Percentiles rank a stretch among this genome's conserved stretches.
phyloP scores from a whole-genome alignment of 2,797 vertebrate species.

The Tapera naevia region DNA sequence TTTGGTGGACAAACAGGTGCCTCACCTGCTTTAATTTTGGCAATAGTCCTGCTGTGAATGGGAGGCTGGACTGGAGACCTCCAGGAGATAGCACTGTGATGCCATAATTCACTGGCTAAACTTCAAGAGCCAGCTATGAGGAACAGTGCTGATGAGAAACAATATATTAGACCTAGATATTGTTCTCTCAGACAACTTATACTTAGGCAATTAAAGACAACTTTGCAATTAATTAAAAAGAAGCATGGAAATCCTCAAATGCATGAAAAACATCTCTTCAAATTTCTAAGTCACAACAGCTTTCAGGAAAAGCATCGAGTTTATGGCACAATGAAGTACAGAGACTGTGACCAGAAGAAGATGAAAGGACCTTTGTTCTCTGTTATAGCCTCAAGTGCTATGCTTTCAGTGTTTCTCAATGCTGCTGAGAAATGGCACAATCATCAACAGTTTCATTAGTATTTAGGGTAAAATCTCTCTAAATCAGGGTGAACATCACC shows the following conservation, averaged over 20 bases:
- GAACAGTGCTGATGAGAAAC: neutral
- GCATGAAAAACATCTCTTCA: neutral
- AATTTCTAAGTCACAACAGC: neutral
- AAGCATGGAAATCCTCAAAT: neutral
- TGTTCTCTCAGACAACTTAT: neutral
- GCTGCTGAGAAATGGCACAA: neutral
- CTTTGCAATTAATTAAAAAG: neutral
- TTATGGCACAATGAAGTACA: constrained; percentile 6
- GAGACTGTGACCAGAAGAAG: constrained; percentile 1
- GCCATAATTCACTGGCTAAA: neutral
- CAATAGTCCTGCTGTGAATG: neutral
- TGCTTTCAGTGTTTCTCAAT: neutral
- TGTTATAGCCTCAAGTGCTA: neutral
- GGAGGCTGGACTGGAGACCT: neutral
- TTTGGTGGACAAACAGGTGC: fast-evolving
- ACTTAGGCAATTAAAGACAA: neutral
- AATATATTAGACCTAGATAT: neutral
- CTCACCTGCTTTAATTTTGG: neutral
- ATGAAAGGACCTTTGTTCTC: constrained; percentile 36
- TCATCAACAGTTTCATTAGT: neutral
- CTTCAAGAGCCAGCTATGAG: neutral
- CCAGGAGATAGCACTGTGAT: neutral
- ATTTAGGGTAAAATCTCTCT: neutral
- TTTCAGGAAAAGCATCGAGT: neutral
- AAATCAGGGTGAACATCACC: neutral